Base-by-base conservation (phyloP, 2,888 invertebrate species). In the Leuctra nigra region DNA sequence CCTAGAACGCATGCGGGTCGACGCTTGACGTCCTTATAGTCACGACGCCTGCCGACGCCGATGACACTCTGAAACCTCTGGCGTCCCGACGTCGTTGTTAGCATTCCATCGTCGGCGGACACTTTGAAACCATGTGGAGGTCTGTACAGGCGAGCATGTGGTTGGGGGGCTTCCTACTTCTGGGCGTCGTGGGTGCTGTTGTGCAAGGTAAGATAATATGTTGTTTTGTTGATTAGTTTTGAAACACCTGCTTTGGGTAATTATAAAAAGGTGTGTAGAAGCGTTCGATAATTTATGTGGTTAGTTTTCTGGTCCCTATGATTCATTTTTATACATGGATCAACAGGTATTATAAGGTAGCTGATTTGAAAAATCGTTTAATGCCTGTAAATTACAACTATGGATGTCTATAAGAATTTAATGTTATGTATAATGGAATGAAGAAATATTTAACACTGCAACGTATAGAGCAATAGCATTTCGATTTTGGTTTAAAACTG, bases 81-180 rank as follows among this genome's bases (percentile, higher is more conserved):
- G 18, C 44, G 44, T 44, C 44, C 9, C 44, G 44, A 44, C 44
- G 44, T 23, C 23, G 9, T 23, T 4, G 23, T n/a, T 23, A 6
- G 23, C 2, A 38, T 14, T 29, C 38, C 4, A n/a, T n/a, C 23
- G 4, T 11, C 6, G 6, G n/a, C n/a, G n/a, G 22, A 16, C 20
- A 23, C 44, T n/a, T 13, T 20, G 23, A 23, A 22, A 44, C 20
- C 44, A 44, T 44, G 44, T 44, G 44, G 44, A 16, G n/a, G n/a
- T 4, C 20, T 7, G 6, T 16, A n/a, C 9, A 20, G 20, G 22
- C 11, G 44, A 23, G 11, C 29, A 11, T 18, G 9, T 1, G 20
- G 11, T 9, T 13, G 1, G 22, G 16, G 11, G 4, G 20, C 44
- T 6, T 18, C n/a, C 13, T 44, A 20, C 4, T 44, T 2, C n/a